Base-by-base conservation (phyloP, 1,140 invertebrate genomes). In the Eriocheir sinensis region DNA sequence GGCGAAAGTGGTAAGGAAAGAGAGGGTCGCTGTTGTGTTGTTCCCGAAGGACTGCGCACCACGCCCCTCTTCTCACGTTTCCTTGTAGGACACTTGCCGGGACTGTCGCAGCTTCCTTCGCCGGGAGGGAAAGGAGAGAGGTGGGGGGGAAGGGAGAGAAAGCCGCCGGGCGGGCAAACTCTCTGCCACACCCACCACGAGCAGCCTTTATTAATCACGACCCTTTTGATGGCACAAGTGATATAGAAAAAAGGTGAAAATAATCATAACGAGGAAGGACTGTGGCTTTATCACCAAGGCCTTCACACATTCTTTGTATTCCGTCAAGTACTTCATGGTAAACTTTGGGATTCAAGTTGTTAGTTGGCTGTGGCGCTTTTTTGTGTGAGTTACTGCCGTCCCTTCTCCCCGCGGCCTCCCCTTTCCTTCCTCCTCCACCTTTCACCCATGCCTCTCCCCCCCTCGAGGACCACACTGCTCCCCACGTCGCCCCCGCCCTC, bases 11-110 rank as follows among this genome's bases (percentile, higher is more conserved):
- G 21, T 6, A 4, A 8, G 60, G 27, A 21, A 4, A 72, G 60
- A 72, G 27, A 72, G 60, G 60, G 60, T n/a, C 60, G 60, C 27
- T 21, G 12, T 72, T 72, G 60, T 72, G 60, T 21, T 72, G 60
- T 1, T 72, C 60, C 60, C 60, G 21, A 72, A 72, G 60, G 60
- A 72, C 60, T n/a, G 60, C 27, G 21, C 60, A 72, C 60, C 60
- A 72, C 27, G 60, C 60, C 60, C n/a, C 60, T 72, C 60, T n/a
- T 72, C 60, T 72, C 60, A 72, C 60, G 60, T 72, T 72, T 72
- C 60, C n/a, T n/a, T 72, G 60, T n/a, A 72, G 60, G 60, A 72
- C 60, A 72, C 60, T 72, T 72, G 60, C n/a, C n/a, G 60, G 60
- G 60, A 21, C 60, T 72, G 60, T 72, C 60, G n/a, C 17, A 21